Evolutionary conservation across 2,797 vertebrate species (phyloP), one percentile per base, ranked within the genome.

Genomic region (Crypturellus tataupa): DNA sequence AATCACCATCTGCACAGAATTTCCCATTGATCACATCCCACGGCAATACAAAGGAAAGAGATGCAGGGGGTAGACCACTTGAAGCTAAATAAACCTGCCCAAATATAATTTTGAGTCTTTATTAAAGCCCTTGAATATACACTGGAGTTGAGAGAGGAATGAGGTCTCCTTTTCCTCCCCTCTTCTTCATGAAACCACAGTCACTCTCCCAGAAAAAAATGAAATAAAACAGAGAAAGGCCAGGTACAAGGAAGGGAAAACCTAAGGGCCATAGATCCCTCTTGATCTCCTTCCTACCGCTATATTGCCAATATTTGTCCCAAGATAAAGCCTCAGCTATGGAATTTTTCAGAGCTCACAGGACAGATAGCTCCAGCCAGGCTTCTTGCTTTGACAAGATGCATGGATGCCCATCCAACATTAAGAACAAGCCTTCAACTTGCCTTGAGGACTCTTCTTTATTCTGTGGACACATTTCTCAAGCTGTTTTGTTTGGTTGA

Each of bases 371-470:
- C 53, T 62, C 15, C 21, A 35, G 33, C 16, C 53, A 42, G 42
- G 49, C 33, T 62, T 13, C 37, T 92, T 44, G 17, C 47, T 53
- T 78, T 62, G 47, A 51, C 46, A 59, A 59, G 68, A 59, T 55
- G n/a, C 27, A 24, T 0, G 21, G 63, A 25, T 0, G 0, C 16
- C 31, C 71, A 59, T 4, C 0, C 1, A 91, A 58, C 63, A n/a
- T 21, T 9, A 10, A 73, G 62, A 85, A n/a, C 24, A 73, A 81
- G 51, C 15, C 62, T 46, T n/a, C 56, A 44, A 12, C 42, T 35
- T 76, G 23, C 56, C 69, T 5, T 21, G 20, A 25, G 46, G 51
- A 68, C 51, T 71, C 24, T 16, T 51, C 47, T 67, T 60, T 71
- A 10, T 78, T 77, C 62, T 60, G 42, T 44, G 70, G n/a, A 40